Percentiles rank a stretch among this genome's conserved stretches.
Conservation (phyloP, 1,140 invertebrate genomes). For the Cydia amplana region DNA sequence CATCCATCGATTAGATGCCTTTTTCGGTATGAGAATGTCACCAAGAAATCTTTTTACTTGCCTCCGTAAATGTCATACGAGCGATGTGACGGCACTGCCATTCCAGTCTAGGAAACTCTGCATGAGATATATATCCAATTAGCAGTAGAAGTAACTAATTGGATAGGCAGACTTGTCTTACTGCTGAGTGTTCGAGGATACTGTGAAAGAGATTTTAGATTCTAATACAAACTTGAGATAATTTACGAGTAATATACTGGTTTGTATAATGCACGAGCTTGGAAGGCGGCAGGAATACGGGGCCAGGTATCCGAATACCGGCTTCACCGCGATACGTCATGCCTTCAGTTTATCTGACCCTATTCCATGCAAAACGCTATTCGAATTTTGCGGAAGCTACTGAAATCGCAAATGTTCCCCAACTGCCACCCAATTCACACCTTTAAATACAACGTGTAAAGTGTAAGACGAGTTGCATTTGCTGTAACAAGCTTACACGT, state of each 20-base stretch:
- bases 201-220: too few species aligned
- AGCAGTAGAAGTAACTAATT: too few species aligned
- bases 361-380: constrained; percentile 24
- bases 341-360: constrained; percentile 22
- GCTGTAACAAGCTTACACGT: neutral
- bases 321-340: constrained; percentile 22
- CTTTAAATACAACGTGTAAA: neutral
- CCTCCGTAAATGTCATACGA: too few species aligned
- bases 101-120: too few species aligned
- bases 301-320: constrained; percentile 6
- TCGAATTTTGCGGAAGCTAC: constrained; percentile 7
- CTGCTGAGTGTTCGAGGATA: too few species aligned
- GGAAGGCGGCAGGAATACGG: neutral
- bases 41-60: too few species aligned
- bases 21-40: too few species aligned
- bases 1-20: too few species aligned
- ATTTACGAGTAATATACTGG: neutral
- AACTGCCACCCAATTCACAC: neutral
- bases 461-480: neutral
- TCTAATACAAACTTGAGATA: neutral
- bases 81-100: too few species aligned
- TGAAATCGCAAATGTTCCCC: neutral
- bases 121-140: too few species aligned
- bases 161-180: too few species aligned
- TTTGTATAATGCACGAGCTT: neutral